Base-by-base conservation (phyloP, 2,888 invertebrate genomes). In the Ecdyonurus torrentis region DNA sequence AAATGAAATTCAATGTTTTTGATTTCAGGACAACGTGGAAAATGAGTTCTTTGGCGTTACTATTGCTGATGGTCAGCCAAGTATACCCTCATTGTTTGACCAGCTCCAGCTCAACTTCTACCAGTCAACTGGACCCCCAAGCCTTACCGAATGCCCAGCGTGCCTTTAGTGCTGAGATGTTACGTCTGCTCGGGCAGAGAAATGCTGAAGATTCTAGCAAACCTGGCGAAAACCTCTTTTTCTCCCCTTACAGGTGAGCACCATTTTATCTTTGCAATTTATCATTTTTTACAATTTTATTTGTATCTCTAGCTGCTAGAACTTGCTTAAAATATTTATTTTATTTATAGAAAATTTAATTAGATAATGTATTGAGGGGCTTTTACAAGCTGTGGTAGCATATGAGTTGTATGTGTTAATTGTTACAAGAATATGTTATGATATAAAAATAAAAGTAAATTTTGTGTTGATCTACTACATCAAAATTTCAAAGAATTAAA, bases 211-310 rank as follows among this genome's bases (percentile, higher is more conserved):
- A 85, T 67, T 75, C 78, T 63, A 80, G 81, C 20, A 81, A 83
- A 66, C 82, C 84, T 0, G 77, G 81, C 55, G 85, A 86, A 67
- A 92, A 91, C 73, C 76, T 92, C 53, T 91, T 93, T 78, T 91
- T 90, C 74, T 92, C 92, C 3, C 92, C 92, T 0, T 87, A 89
- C 76, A 62, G 62, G 62, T 62, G 23, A 62, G 58, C 15, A 18
- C 5, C 2, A 25, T 18, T 25, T 15, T 20, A 20, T 18, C 3
- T 18, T 19, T 37, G 1, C 37, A 23, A 23, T 1, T 2, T 2
- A 0, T 15, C 10, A 24, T 23, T n/a, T n/a, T n/a, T n/a, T n/a
- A n/a, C n/a, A n/a, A n/a, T n/a, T n/a, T n/a, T n/a, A n/a, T n/a
- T n/a, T n/a, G n/a, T n/a, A n/a, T n/a, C n/a, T n/a, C n/a, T n/a